Percentiles rank a stretch among this genome's conserved stretches.
These are phyloP conservation scores for Microcebus griseorufus DNA, from an alignment of 2,113 vertebrate species.

Conservation along the genomic window DNA sequence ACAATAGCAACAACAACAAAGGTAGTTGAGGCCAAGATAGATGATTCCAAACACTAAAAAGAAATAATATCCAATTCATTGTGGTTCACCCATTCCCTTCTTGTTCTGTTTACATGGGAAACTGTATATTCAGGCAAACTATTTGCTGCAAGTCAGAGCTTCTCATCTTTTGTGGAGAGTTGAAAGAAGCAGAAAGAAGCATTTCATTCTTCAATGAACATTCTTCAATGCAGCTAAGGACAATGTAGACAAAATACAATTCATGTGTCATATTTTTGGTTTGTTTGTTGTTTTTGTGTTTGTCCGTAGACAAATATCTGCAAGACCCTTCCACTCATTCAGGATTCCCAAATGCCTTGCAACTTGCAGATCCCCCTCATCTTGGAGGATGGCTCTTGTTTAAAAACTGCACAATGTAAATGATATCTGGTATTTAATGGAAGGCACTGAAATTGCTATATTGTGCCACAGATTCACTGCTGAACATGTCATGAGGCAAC, in stretches of 20 bases:
- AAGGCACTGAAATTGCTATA: constrained; percentile 75
- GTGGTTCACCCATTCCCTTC: background rate
- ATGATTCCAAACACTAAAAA: background rate
- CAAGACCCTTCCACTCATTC: background rate
- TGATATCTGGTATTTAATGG: constrained; percentile 72
- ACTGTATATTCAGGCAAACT: background rate
- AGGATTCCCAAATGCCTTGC: background rate
- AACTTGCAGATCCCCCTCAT: background rate
- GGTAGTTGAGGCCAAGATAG: background rate
- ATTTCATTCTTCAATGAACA: background rate
- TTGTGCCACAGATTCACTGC: constrained; percentile 77
- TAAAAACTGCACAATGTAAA: constrained; percentile 72
- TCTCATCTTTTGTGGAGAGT: background rate
- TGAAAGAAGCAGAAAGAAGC: background rate
- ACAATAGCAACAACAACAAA: background rate
- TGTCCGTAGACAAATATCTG: constrained; percentile 7
- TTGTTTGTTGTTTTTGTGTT: background rate
- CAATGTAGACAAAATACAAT: background rate
- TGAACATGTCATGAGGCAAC: constrained; percentile 84
- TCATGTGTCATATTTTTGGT: background rate
- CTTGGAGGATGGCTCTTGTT: constrained; percentile 70
- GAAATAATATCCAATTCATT: background rate
- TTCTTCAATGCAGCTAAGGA: background rate
- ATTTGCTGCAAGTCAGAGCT: background rate
- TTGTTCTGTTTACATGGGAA: background rate